These are phyloP conservation scores for Chloroceryle inda DNA, from an alignment of 2,797 vertebrate species.

Conservation along the genomic window DNA sequence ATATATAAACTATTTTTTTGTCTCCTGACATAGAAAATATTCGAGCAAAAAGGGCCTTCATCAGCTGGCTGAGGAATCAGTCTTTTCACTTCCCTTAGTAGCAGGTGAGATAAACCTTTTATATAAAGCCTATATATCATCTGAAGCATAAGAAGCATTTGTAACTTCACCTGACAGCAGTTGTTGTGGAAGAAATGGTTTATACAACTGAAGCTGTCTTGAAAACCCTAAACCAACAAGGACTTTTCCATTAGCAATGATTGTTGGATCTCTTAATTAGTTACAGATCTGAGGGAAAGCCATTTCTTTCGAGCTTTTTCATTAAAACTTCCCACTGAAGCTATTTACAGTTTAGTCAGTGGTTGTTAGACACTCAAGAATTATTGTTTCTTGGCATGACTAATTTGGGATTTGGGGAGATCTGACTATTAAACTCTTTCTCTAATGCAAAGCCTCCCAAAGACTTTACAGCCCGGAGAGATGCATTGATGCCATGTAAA, in stretches of 20 bases:
- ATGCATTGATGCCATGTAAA: conserved; percentile 1
- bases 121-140: neutral
- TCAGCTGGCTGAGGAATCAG: neutral
- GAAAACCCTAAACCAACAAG: neutral
- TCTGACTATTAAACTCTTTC: conserved; percentile 17
- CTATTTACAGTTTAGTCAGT: conserved; percentile 34
- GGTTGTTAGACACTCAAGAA: neutral
- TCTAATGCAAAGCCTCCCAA: conserved; percentile 20
- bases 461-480: conserved; percentile 15
- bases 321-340: conserved; percentile 26
- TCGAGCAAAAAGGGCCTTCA: neutral
- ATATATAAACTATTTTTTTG: neutral
- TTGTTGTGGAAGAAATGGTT: neutral
- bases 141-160: neutral
- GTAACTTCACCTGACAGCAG: neutral
- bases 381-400: conserved; percentile 30
- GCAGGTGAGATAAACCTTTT: neutral
- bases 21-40: neutral
- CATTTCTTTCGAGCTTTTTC: conserved; percentile 24
- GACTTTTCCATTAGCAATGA: neutral
- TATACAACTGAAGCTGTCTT: neutral
- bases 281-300: conserved; percentile 1
- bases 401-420: conserved; percentile 10
- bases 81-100: neutral
- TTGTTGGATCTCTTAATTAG: neutral